Conservation (phyloP, 2,797 vertebrate genomes). For the Sus cebifrons region DNA sequence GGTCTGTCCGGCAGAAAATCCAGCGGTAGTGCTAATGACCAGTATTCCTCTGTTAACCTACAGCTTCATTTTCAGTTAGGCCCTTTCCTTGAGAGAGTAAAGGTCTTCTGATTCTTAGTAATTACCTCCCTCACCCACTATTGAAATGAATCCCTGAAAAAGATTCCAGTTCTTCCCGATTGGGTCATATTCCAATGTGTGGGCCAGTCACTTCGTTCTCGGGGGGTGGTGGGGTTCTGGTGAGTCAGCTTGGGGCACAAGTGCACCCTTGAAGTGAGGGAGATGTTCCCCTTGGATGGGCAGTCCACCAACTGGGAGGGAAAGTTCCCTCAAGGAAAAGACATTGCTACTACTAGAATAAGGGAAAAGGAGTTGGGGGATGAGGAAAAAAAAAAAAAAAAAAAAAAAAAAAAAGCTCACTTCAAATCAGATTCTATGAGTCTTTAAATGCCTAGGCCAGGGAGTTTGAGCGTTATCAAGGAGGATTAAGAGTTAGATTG, state of each 20-base stretch:
- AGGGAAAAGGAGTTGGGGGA: slow-evolving; percentile 26
- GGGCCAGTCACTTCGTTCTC: neutral
- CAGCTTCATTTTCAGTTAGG: neutral
- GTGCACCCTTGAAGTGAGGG: neutral
- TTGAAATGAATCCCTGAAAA: slow-evolving; percentile 33
- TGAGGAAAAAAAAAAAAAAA: neutral
- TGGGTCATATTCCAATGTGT: neutral
- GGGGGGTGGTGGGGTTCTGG: neutral
- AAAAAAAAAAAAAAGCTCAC: neutral
- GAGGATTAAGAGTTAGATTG: neutral
- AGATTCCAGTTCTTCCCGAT: neutral
- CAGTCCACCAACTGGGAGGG: neutral
- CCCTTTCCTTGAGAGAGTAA: neutral
- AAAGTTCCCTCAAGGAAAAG: slow-evolving; percentile 16
- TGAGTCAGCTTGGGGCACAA: neutral
- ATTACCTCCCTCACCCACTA: neutral
- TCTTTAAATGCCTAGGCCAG: neutral
- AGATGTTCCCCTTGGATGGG: neutral
- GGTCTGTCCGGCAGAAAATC: neutral
- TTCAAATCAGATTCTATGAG: neutral
- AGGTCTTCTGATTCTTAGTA: neutral
- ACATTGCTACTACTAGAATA: slow-evolving; percentile 24
- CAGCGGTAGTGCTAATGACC: neutral
- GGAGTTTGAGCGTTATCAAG: neutral
- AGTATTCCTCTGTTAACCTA: neutral